Base-by-base conservation (phyloP, 2,888 invertebrate genomes). In the Adelphocoris suturalis region DNA sequence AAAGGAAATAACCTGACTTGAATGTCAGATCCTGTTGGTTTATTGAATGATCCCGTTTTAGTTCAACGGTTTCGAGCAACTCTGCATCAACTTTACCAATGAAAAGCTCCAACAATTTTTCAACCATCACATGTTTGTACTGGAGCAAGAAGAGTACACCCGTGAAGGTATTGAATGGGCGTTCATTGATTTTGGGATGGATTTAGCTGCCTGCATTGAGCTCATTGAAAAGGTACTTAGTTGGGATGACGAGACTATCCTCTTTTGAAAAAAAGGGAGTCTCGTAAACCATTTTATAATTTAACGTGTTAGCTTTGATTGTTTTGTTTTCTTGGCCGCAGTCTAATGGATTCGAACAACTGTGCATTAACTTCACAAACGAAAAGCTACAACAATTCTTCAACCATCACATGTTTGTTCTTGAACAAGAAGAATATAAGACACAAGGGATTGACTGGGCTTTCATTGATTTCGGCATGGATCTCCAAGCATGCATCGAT, bases 31-130 rank as follows among this genome's bases (percentile, higher is more conserved):
- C 47, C 85, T 85, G 16, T 57, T 84, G 76, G 37, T 76, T 87
- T 28, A 87, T 76, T 19, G 55, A 57, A 86, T 76, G 75, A 90
- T 90, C 89, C 90, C 91, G 91, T 91, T 90, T 91, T 93, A 97
- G 97, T 97, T 93, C 96, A 98, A 98, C 96, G 97, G 98, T 94
- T 98, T 98, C 95, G 98, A 98, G 95, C 98, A 98, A 95, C 96
- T 98, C 94, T 98, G 98, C 95, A 98, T 98, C 96, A 98, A 98
- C 96, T 98, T 98, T 95, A 98, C 98, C 94, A 98, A 98, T 94
- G 98, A 98, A 95, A 97, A 98, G 94, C 96, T 98, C 93, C 98
- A 99, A 95, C 98, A 98, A 94, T 98, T 98, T 96, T 98, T 98
- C 97, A 98, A 98, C 95, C 98, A 98, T 94, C 97, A 98, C 96